A percentile compares a stretch with the other conserved stretches of the same genome.
phyloP scores from a whole-genome alignment of 2,113 vertebrate genomes.

The Ochotona curzoniae region DNA sequence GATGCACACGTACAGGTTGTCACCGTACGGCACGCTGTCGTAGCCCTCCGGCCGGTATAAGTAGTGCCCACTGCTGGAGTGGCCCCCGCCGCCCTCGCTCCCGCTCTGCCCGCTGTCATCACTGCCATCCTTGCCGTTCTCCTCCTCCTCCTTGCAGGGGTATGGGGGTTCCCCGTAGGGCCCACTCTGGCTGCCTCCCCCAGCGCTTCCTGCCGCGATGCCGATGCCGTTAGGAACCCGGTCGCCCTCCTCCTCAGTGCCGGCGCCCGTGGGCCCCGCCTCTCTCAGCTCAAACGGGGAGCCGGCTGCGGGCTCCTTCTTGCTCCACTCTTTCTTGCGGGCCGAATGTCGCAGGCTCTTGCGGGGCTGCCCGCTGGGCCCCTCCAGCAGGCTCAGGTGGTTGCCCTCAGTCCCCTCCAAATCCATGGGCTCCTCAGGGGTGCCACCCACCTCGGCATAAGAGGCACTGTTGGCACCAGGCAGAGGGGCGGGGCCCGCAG shows the following conservation, averaged over 20 bases:
- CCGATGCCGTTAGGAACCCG: conserved; percentile 92
- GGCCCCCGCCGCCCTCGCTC: conserved; percentile 90
- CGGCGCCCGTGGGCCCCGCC: conserved; percentile 84
- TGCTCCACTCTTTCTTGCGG: conserved; percentile 95
- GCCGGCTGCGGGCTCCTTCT: conserved; percentile 84
- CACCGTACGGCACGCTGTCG: conserved; percentile 93
- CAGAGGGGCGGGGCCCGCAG: conserved; percentile 90
- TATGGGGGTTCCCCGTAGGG: conserved; percentile 87
- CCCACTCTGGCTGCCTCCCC: conserved; percentile 83
- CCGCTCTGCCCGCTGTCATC: conserved; percentile 94
- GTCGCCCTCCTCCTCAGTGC: conserved; percentile 68
- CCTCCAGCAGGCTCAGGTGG: conserved; percentile 85
- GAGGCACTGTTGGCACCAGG: conserved; percentile 91
- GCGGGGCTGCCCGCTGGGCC: conserved; percentile 85
- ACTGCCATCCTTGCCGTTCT: conserved; percentile 95
- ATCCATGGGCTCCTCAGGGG: conserved; percentile 91
- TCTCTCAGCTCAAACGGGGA: conserved; percentile 87
- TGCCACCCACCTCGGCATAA: conserved; percentile 88
- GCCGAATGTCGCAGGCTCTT: conserved; percentile 92
- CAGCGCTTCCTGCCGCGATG: conserved; percentile 82
- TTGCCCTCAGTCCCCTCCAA: conserved; percentile 87
- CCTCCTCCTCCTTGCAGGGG: conserved; percentile 93
- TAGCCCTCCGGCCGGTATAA: conserved; percentile 96
- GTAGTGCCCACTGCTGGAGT: conserved; percentile 91
- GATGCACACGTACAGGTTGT: conserved; percentile 99